Evolutionary conservation across 2,888 invertebrate genomes (phyloP), one percentile per base, ranked within the genome.

Genomic region (Nemotelus pantherinus): DNA sequence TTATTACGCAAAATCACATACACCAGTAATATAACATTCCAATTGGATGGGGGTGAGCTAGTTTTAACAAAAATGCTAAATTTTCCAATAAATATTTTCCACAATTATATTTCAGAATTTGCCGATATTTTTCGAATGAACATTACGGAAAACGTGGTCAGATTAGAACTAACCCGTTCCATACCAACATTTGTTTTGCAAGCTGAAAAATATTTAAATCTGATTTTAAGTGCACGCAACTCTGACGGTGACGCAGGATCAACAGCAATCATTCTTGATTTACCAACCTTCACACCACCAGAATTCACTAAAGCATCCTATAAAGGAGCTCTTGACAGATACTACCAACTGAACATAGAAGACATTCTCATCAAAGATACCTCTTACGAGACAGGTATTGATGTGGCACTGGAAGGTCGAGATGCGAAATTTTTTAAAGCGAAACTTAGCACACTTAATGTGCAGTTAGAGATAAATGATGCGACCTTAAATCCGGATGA

Each of bases 31-130:
- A 78, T 79, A 10, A 48, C 65, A 2, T 79, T 80, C 57, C 68
- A 76, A 10, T 77, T 83, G 45, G 76, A 9, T 5, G 82, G 82
- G 0, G 77, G 80, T 71, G 76, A 79, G 4, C 50, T 10, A 50
- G 39, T 68, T 68, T 48, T 53, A 53, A 53, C 7, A 53, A 9
- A 53, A 53, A 10, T 53, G 53, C 53, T 7, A 53, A 53, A 53
- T 53, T 53, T 7, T 53, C 6, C 10, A 53, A 9, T 10, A 53
- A 53, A 53, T 53, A 1, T 6, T 25, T 25, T 25, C 25, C 25
- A 25, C 25, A 25, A 25, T 1, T 25, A 25, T 50, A 50, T 50
- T 60, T 5, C 74, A 74, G 74, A 60, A 10, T n/a, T 41, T 2
- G 7, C 43, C 3, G 63, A 60, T 2, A 41, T 48, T 47, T 74